Evolutionary conservation across 2,888 invertebrate species (phyloP).

Genomic region (Ormyrus labotus): DNA sequence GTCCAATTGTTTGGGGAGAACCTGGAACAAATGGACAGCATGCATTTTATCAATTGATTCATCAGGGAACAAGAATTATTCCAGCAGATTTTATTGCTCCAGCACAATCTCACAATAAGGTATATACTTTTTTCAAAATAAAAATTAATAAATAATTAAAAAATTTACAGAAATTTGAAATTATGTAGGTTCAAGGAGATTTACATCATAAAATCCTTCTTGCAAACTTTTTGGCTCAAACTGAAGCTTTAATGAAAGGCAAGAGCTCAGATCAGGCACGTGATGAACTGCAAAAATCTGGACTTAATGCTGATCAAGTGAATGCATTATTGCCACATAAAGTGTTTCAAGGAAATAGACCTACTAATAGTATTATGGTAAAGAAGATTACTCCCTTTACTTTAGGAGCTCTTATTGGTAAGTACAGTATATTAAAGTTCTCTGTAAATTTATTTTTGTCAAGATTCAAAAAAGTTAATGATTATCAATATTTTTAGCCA

Average conservation of each 20-base stretch:
- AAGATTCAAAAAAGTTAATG: conserved; percentile 2
- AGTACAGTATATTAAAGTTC: conserved; percentile 36
- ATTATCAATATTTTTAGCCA: conserved; percentile 78
- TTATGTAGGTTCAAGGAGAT: conserved; percentile 79
- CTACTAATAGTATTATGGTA: conserved; percentile 97
- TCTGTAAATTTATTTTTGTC: background rate
- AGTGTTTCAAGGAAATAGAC: conserved; percentile 96
- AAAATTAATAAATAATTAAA: conserved; percentile 1
- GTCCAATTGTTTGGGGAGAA: conserved; percentile 89
- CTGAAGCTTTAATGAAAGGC: conserved; percentile 97
- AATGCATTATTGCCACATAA: conserved; percentile 94
- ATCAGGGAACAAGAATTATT: conserved; percentile 93
- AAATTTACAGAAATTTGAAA: background rate
- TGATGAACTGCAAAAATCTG: conserved; percentile 87
- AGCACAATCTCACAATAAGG: conserved; percentile 89
- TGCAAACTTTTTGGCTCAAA: conserved; percentile 98
- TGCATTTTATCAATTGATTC: conserved; percentile 99
- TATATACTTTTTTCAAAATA: conserved; percentile 52
- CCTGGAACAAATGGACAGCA: conserved; percentile 99
- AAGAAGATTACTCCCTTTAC: conserved; percentile 94
- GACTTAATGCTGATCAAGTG: conserved; percentile 84
- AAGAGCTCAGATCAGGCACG: conserved; percentile 83
- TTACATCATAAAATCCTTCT: conserved; percentile 95
- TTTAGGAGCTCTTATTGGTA: conserved; percentile 92
- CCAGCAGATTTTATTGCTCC: conserved; percentile 98